Evolutionary conservation across 2,113 vertebrate species (phyloP).

Genomic region (Aptenodytes patagonicus): DNA sequence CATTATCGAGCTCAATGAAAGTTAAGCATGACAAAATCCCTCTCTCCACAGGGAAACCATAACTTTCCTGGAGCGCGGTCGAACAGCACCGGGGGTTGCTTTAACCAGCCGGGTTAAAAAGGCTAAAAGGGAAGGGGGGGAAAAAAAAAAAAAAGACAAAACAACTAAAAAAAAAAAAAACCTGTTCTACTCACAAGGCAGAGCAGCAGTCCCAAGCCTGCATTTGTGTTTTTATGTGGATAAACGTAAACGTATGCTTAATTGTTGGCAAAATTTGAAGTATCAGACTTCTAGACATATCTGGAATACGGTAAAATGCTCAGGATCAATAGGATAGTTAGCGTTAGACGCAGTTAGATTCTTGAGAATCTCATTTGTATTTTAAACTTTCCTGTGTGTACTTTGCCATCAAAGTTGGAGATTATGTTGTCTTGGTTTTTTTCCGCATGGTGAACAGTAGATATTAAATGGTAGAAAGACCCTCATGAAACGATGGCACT

Average conservation of each 20-base stretch:
- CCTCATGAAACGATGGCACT: not conserved
- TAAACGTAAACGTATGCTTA: not conserved
- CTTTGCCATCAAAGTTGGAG: not conserved
- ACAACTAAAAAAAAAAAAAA: accelerated
- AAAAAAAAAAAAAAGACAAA: too few relatives aligned
- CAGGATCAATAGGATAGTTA: not conserved
- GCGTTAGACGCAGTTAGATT: not conserved
- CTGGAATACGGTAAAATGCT: not conserved
- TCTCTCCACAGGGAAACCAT: accelerated
- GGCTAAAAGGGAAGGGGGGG: not conserved
- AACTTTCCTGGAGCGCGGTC: not conserved
- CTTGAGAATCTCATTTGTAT: not conserved
- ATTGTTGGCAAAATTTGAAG: not conserved
- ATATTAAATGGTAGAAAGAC: not conserved
- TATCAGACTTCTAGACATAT: not conserved
- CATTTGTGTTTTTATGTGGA: not conserved
- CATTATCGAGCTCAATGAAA: not conserved
- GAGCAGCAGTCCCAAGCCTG: not conserved
- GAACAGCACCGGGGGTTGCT: not conserved
- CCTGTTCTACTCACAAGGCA: not conserved
- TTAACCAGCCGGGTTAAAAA: not conserved
- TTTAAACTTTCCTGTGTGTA: not conserved
- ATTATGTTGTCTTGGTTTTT: not conserved
- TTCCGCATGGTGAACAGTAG: not conserved
- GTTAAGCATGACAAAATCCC: not conserved